Base-by-base conservation (phyloP, 2,797 vertebrate genomes). In the Bufotes viridis region DNA sequence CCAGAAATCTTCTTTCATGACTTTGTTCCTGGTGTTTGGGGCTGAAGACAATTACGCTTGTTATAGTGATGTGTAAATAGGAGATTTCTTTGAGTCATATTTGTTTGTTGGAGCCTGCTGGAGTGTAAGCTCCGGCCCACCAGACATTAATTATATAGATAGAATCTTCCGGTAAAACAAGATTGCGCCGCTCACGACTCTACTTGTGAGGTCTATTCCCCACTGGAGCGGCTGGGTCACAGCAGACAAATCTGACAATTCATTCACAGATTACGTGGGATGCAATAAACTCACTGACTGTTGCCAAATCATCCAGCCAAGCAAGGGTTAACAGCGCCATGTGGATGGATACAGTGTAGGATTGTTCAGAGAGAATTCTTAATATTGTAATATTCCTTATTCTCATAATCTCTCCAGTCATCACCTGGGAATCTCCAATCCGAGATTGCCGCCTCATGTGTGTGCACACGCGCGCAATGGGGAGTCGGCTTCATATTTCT, bases 191-290 rank as follows among this genome's bases (percentile, higher is more conserved):
- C 74, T 63, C 87, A 67, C 57, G 26, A 29, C 72, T 83, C 87
- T 49, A 82, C 87, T 67, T 87, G 87, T 78, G 80, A 87, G 80
- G 87, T 87, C 87, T 78, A 78, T 78, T 78, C 75, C 75, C 75
- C 55, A 9, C 42, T 63, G 69, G 26, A 26, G 26, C 34, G 78
- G 18, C 78, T 12, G 18, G 55, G 57, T 81, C 26, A 60, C 4
- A 20, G 20, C 29, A 1, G 26, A 81, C 22, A 78, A 53, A 55
- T 78, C 75, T 78, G 49, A 78, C 75, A 78, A 78, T 78, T 55
- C 75, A 78, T 53, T 78, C 75, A 24, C 75, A 55, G 11, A 24
- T 9, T 78, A 12, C 49, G 53, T 5, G 9, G 17, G 9, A 74
- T 42, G 22, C 9, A 22, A 74, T 74, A 10, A 18, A 13, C 20